A percentile compares a stretch with the other conserved stretches of the same genome.
phyloP scores from a whole-genome alignment of 2,797 vertebrate genomes.

The Heterohyrax brucei region DNA sequence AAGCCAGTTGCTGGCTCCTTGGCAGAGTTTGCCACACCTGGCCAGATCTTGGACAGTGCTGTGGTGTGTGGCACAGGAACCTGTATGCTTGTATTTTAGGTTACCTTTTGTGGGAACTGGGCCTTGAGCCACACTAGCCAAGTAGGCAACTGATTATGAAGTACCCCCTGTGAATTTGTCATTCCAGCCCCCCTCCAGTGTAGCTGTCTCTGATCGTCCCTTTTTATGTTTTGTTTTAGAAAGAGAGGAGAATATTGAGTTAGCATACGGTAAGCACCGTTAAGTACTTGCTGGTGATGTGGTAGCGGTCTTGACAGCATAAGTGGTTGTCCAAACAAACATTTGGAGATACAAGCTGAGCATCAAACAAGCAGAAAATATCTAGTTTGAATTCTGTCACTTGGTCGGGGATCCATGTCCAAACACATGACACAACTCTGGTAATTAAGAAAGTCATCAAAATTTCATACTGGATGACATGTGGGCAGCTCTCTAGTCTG shows the following conservation, averaged over 20 bases:
- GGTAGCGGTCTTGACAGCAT: not conserved
- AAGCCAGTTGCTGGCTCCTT: not conserved
- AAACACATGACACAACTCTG: not conserved
- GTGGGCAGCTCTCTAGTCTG: not conserved
- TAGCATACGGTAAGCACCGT: not conserved
- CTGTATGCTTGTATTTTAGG: not conserved
- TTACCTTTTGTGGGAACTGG: no score
- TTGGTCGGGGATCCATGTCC: not conserved
- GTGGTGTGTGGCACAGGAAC: not conserved
- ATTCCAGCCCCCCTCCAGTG: not conserved
- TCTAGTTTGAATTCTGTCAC: not conserved
- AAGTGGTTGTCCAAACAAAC: not conserved
- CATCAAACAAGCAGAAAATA: not conserved
- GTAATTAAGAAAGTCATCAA: not conserved
- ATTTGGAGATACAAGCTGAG: not conserved
- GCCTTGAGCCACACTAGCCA: no score
- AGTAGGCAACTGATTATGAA: not conserved
- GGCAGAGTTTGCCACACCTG: not conserved
- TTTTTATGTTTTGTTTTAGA: constrained; percentile 31
- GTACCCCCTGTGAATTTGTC: not conserved
- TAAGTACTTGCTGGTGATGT: not conserved
- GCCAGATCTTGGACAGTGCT: not conserved
- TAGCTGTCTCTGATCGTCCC: not conserved
- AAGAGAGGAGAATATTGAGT: constrained; percentile 16
- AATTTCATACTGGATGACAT: not conserved